Percentiles rank a stretch among this genome's conserved stretches.
Conservation (phyloP, 1,140 invertebrate genomes). For the Dreissena rostriformis region DNA sequence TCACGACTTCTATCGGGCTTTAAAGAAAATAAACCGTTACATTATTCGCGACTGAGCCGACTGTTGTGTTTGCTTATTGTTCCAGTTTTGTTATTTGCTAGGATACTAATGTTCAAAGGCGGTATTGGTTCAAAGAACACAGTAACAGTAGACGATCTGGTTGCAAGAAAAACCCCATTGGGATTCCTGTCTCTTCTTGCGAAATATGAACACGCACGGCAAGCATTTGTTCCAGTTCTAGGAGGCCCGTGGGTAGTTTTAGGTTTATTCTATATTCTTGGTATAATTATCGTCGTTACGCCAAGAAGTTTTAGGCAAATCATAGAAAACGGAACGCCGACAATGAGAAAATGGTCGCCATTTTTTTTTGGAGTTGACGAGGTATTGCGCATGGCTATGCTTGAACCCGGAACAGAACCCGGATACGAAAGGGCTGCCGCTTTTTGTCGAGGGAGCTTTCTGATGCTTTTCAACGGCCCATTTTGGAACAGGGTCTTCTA, state of each 20-base stretch:
- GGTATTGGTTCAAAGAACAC: neutral
- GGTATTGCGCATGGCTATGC: constrained; percentile 14
- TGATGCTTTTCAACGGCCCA: constrained; percentile 12
- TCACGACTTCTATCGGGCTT: neutral
- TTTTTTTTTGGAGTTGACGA: constrained; percentile 24
- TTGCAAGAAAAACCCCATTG: constrained; percentile 4
- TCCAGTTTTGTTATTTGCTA: neutral
- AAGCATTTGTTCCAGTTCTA: constrained; percentile 30
- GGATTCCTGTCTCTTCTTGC: constrained; percentile 31
- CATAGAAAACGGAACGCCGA: constrained; percentile 32
- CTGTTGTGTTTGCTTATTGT: neutral
- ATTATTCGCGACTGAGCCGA: neutral
- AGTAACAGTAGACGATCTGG: constrained; percentile 18
- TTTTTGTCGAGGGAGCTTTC: constrained; percentile 9
- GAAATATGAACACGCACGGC: neutral
- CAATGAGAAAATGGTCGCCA: neutral
- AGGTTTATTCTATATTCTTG: constrained; percentile 18
- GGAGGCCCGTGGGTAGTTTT: constrained; percentile 25
- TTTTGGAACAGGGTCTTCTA: constrained; percentile 18
- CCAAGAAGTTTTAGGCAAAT: constrained; percentile 33
- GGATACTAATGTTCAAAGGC: neutral
- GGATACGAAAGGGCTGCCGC: constrained; percentile 15
- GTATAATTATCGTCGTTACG: constrained; percentile 15
- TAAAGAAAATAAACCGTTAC: neutral
- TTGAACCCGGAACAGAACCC: neutral